These are phyloP conservation scores for Phrynocephalus guinanensis DNA, from an alignment of 2,797 vertebrate species.

Conservation along the genomic window DNA sequence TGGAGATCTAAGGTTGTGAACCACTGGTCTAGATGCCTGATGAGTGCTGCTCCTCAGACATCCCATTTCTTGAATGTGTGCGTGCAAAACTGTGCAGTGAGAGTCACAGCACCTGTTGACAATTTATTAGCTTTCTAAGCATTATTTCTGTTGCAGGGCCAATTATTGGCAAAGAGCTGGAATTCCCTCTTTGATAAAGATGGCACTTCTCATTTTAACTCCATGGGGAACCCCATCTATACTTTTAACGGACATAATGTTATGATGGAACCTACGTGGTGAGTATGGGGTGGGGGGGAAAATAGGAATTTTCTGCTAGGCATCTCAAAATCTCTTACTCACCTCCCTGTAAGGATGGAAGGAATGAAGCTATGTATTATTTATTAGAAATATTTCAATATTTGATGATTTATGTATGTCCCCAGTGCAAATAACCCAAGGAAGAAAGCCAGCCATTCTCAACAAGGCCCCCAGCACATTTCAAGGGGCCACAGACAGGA, in stretches of 20 bases:
- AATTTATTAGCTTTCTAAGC: background rate
- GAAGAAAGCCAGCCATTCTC: too few relatives aligned
- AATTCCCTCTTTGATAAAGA: constrained; percentile 60
- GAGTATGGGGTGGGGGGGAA: constrained; percentile 35
- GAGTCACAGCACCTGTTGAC: background rate
- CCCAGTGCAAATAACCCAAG: background rate
- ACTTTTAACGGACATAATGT: constrained; percentile 66
- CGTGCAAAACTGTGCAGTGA: background rate
- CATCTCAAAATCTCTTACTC: background rate
- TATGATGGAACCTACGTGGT: constrained; percentile 56
- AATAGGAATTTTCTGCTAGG: background rate
- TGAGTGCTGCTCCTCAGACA: background rate
- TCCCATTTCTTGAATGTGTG: background rate
- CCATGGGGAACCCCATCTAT: constrained; percentile 57
- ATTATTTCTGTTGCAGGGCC: constrained; percentile 42
- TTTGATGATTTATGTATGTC: background rate
- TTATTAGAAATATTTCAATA: background rate
- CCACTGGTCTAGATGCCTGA: background rate
- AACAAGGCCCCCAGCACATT: too few relatives aligned
- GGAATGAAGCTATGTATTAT: background rate
- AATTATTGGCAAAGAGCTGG: constrained; percentile 70
- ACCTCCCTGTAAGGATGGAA: background rate
- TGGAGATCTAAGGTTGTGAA: too few relatives aligned
- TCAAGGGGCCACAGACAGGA: too few relatives aligned
- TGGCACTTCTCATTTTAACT: background rate